Percentiles rank a stretch among this genome's conserved stretches.
Evolutionary conservation across 1,140 invertebrate genomes (phyloP).

Genomic region (silkworm (Bombyx mori)): ASM3026992v2 NC_085121.1:367001-367500

Average conservation of each 20-base stretch:
- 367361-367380: conserved; percentile 16
- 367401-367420: conserved; percentile 5
- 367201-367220: not conserved
- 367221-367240: not conserved
- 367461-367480: conserved; percentile 33
- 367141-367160: not conserved
- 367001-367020: conserved; percentile 6
- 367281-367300: not conserved
- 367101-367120: conserved; percentile 23
- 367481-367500: conserved; percentile 84
- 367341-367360: conserved; percentile 19
- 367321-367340: conserved; percentile 6
- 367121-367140: conserved; percentile 31
- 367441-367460: conserved; percentile 25
- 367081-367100: conserved; percentile 40
- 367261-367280: conserved; percentile 1
- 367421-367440: conserved; percentile 3
- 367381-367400: conserved; percentile 6
- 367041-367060: conserved; percentile 16
- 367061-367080: conserved; percentile 21
- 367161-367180: not conserved
- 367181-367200: not conserved
- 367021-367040: conserved; percentile 7
- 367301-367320: too few species aligned
- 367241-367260: not conserved